Evolutionary conservation across 2,888 invertebrate genomes (phyloP).

Genomic region (Pheosia tremula): DNA sequence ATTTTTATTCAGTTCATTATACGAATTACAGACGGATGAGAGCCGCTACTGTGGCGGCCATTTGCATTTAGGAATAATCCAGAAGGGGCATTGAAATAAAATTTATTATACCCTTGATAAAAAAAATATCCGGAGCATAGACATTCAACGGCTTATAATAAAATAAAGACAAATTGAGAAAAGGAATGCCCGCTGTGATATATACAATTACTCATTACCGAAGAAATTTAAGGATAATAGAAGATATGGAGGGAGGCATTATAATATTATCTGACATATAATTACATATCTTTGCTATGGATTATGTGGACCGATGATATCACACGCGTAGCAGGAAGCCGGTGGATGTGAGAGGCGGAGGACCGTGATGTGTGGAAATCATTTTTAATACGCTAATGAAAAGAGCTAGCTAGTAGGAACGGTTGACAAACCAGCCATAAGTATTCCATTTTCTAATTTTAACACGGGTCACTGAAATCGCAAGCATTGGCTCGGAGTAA

Average conservation of each 20-base stretch:
- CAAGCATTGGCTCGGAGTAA: conserved; percentile 45
- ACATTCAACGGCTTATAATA: conserved; percentile 69
- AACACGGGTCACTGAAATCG: conserved; percentile 39
- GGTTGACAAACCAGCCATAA: conserved; percentile 23
- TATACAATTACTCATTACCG: conserved; percentile 77
- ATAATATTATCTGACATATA: no score
- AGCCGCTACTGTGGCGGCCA: conserved; percentile 47
- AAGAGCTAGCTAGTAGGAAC: conserved; percentile 5
- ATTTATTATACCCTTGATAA: conserved; percentile 69
- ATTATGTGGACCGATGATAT: no score
- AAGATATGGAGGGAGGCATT: conserved; percentile 12
- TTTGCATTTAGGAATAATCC: conserved; percentile 69
- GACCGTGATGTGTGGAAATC: no score
- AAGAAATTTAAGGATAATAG: conserved; percentile 70
- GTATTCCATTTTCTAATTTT: conserved; percentile 32
- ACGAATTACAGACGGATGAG: conserved; percentile 53
- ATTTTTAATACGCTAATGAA: no score
- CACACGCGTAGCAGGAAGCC: no score
- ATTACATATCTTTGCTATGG: no score
- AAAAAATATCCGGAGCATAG: conserved; percentile 61
- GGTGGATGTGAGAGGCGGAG: no score
- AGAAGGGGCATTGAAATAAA: conserved; percentile 63
- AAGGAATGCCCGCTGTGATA: conserved; percentile 70
- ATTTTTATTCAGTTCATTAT: conserved; percentile 54
- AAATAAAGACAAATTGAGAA: conserved; percentile 61